Evolutionary conservation across 2,888 invertebrate species (phyloP), one percentile per base, ranked within the genome.

Genomic region (Chymomyza procnemis): DNA sequence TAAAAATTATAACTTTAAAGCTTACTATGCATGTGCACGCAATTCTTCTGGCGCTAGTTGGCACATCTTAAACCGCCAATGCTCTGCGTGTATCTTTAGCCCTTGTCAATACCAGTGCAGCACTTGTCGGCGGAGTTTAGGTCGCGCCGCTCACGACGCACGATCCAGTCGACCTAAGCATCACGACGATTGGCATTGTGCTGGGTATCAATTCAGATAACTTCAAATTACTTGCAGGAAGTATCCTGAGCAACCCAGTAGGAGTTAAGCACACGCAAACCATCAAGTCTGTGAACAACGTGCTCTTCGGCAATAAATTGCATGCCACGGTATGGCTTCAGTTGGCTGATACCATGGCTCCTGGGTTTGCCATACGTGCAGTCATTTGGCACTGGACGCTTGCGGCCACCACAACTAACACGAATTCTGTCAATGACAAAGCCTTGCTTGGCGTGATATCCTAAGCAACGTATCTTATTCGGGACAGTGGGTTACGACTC

Each of bases 181-280:
- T 99, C 98, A 79, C 96, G 95, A 76, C 99, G 96, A 90, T 99
- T 97, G 47, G 97, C 97, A 62, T 89, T 91, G 68, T 91, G 91
- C 55, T 90, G 88, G 34, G 88, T 89, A 92, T 99, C 99, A 75
- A 99, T 93, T 73, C 97, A 92, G 90, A 98, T 97, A 21, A 98
- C 96, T 93, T 99, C 99, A 90, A 94, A 99, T 92, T 98, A 99
- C 93, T 99, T 99, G 93, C 97, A 99, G 0, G 98, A 98, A 64
- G 99, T 97, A 91, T 99, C 99, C 91, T 99, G 97, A 48, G 97
- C 98, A 57, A 99, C 98, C 99, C 99, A 99, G 92, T 99, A 99
- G 0, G 99, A 99, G 93, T 97, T 99, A 55, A 99, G 92, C 12
- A 99, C 99, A 88, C 99, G 93, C 46, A 99, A 94, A 81, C 97